phyloP scores from a whole-genome alignment of 2,888 invertebrate species.

The Epiblema foenella region DNA sequence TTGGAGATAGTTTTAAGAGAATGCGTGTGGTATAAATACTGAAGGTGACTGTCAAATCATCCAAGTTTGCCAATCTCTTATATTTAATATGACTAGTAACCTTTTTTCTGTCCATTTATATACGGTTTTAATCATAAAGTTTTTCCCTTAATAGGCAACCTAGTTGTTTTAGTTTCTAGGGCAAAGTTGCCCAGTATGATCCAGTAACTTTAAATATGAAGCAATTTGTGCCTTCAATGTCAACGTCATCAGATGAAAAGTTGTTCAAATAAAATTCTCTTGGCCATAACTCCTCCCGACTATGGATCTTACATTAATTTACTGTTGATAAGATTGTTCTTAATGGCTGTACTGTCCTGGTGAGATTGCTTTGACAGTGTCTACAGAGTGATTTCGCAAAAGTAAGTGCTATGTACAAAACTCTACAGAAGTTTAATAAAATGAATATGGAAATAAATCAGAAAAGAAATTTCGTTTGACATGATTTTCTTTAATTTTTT shows the following conservation, averaged over 20 bases:
- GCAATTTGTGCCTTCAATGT: too few species aligned
- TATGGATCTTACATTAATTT: too few species aligned
- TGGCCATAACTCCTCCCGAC: too few species aligned
- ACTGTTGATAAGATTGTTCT: not conserved
- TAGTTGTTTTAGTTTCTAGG: not conserved
- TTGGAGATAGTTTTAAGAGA: too few species aligned
- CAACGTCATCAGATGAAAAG: too few species aligned
- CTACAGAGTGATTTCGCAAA: slow-evolving; percentile 33
- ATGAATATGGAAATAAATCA: slow-evolving; percentile 15
- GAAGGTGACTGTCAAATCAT: too few species aligned
- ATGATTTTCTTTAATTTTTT: not conserved
- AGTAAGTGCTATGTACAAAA: slow-evolving; percentile 34
- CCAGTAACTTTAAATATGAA: too few species aligned
- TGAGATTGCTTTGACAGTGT: slow-evolving; percentile 20
- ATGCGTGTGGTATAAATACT: too few species aligned
- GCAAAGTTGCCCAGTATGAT: not conserved
- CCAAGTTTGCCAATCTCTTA: too few species aligned
- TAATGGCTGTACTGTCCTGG: slow-evolving; percentile 10
- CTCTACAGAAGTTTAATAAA: slow-evolving; percentile 31
- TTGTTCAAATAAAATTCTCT: too few species aligned
- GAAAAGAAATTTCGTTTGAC: slow-evolving; percentile 14
- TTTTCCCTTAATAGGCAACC: not conserved
- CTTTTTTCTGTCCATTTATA: not conserved
- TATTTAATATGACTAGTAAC: too few species aligned
- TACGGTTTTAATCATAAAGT: not conserved